These are phyloP conservation scores for Grammomys surdaster DNA, from an alignment of 2,113 vertebrate genomes.

Conservation along the genomic window DNA sequence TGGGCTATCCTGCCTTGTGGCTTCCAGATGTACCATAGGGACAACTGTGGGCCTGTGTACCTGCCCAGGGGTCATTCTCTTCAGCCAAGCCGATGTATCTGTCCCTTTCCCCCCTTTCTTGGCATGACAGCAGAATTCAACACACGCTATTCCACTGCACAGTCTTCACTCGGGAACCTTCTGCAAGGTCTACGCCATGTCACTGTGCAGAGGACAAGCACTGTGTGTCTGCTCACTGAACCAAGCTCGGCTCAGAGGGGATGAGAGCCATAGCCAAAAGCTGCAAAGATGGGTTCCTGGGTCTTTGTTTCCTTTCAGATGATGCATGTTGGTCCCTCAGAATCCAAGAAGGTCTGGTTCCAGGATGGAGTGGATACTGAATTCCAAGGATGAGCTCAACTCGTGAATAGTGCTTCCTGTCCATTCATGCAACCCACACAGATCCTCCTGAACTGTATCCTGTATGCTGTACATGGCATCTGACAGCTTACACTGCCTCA, in stretches of 20 bases:
- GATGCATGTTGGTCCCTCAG: neutral
- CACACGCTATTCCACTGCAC: fast-evolving
- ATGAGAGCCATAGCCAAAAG: neutral
- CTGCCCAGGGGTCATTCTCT: neutral
- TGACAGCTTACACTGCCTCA: neutral
- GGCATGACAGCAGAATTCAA: neutral
- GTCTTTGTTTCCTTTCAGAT: too few relatives aligned
- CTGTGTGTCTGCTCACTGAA: neutral
- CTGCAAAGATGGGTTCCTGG: neutral
- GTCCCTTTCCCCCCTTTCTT: neutral
- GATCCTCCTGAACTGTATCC: neutral
- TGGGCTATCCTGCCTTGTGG: neutral
- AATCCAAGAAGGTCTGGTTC: neutral
- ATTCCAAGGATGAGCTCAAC: neutral
- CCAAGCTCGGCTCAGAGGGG: neutral
- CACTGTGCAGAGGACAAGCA: neutral
- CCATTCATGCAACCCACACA: neutral
- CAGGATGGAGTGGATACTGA: neutral
- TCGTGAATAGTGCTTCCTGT: neutral
- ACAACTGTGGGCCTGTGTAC: neutral
- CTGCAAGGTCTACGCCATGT: neutral
- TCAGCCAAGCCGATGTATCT: neutral
- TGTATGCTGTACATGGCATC: neutral
- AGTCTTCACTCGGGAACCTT: neutral
- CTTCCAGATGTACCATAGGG: neutral